Evolutionary conservation across 2,888 invertebrate species (phyloP), one percentile per base, ranked within the genome.

Genomic region (Lobophora halterata): DNA sequence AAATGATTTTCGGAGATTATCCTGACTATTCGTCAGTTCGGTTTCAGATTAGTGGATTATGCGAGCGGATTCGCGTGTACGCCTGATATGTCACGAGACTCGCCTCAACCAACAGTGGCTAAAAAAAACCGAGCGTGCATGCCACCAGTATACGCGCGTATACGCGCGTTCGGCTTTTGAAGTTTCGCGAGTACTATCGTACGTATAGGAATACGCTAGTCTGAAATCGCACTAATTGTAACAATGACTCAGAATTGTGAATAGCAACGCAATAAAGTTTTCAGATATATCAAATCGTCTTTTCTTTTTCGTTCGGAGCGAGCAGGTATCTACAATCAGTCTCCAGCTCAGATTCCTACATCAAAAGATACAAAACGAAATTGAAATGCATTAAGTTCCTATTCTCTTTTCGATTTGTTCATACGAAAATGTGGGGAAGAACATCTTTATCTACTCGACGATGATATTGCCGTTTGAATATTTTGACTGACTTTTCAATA

Each of bases 281-380:
- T 65, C 58, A 72, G 75, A 78, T 71, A 76, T 78, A 79, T 78
- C 77, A 78, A 73, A 76, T 71, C 64, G 67, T 65, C 65, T 65
- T 65, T 64, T 64, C 63, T 65, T 65, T 69, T 71, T 63, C 52
- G 49, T 29, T 13, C n/a, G 4, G 7, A 17, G n/a, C 14, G 11
- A 9, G 20, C 27, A 28, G 24, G 34, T 38, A 16, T 12, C 8
- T 30, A 16, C 11, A 9, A 28, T 24, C 27, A 24, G 23, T 36
- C 26, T 27, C 27, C 20, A 21, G 12, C 21, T 11, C 18, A 47
- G 13, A 30, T 37, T 26, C 14, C 26, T 36, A 35, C 9, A 28
- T 31, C 12, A 46, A 34, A 34, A 37, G 35, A 30, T 36, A 41
- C 33, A 30, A 27, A 14, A 26, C 11, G 16, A 38, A 29, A 34